These are phyloP conservation scores for Diprion similis DNA, from an alignment of 1,140 invertebrate species.

Conservation along the genomic window DNA sequence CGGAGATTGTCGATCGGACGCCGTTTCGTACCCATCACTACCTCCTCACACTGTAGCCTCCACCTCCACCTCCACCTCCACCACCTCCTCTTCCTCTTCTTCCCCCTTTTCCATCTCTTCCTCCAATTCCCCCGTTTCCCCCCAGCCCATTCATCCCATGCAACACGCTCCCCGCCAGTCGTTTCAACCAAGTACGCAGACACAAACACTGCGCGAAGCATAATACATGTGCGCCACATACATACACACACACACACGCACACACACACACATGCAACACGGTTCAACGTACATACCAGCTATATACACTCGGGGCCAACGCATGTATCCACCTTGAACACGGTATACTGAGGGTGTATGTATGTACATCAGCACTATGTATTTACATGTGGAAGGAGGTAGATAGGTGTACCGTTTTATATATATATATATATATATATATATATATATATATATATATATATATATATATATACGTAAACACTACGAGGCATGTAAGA, in stretches of 20 bases:
- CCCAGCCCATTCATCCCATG: constrained; percentile 15
- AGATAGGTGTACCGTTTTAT: too few relatives aligned
- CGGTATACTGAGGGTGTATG: too few relatives aligned
- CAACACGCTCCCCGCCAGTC: constrained; percentile 45
- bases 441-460: too few relatives aligned
- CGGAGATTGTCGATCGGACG: too few relatives aligned
- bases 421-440: too few relatives aligned
- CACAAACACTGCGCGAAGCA: constrained; percentile 39
- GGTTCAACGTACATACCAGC: neutral
- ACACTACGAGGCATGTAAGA: too few relatives aligned
- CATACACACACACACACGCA: neutral
- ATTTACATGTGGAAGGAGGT: too few relatives aligned
- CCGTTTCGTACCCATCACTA: constrained; percentile 21
- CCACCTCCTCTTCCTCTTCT: neutral
- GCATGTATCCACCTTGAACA: too few relatives aligned
- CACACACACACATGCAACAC: neutral
- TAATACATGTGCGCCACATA: too few relatives aligned
- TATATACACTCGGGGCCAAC: too few relatives aligned
- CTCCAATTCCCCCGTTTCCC: neutral
- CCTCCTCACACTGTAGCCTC: constrained; percentile 17
- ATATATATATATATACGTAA: too few relatives aligned
- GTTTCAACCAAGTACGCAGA: constrained; percentile 60
- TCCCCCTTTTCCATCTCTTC: constrained; percentile 1
- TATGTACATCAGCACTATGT: too few relatives aligned
- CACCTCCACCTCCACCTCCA: constrained; percentile 11